Conservation (phyloP, 2,797 vertebrate species). For the Pelochelys cantorii region DNA sequence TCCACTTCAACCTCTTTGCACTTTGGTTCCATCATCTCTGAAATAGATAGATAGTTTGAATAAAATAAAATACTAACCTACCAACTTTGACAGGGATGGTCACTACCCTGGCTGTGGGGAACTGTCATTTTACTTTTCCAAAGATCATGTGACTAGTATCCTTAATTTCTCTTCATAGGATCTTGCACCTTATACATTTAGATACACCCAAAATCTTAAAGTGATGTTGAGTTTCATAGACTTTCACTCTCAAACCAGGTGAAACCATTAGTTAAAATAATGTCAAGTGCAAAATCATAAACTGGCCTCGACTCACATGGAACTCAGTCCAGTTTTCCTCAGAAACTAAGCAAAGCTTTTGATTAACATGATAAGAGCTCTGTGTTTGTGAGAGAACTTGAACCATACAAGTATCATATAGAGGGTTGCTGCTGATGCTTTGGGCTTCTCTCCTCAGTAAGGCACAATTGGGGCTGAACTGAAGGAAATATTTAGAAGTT, state of each 20-base stretch:
- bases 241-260: neutral
- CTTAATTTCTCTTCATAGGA: neutral
- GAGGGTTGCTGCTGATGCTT: neutral
- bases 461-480: neutral
- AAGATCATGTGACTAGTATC: neutral
- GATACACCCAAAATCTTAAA: neutral
- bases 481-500: neutral
- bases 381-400: neutral
- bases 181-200: neutral
- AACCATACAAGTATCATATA: neutral
- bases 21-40: neutral
- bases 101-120: neutral
- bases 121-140: neutral
- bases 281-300: neutral
- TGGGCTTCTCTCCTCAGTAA: neutral
- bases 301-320: neutral
- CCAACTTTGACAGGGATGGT: neutral
- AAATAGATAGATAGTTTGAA: neutral
- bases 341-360: neutral
- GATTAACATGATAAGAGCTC: neutral
- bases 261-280: neutral
- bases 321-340: neutral
- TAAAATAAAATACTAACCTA: neutral
- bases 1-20: neutral
- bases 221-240: neutral